phyloP scores from a whole-genome alignment of 2,113 vertebrate species.

The Semnornis frantzii region DNA sequence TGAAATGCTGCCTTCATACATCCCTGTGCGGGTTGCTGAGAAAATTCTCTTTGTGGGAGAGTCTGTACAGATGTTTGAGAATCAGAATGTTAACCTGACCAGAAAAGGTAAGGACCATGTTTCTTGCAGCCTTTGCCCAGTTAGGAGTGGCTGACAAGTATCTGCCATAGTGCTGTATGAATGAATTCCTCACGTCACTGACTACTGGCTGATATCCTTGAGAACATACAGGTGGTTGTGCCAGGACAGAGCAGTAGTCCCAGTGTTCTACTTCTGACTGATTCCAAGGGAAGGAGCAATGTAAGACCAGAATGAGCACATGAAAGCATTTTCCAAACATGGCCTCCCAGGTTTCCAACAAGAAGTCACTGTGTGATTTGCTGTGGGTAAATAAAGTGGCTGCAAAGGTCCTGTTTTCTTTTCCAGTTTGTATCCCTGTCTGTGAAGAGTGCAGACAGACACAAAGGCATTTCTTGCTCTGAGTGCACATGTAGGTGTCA shows the following conservation, averaged over 20 bases:
- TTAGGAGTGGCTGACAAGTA: background rate
- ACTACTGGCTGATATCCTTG: background rate
- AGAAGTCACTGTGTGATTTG: background rate
- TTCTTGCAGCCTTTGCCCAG: background rate
- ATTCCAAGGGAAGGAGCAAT: background rate
- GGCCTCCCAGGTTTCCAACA: background rate
- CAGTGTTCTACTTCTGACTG: background rate
- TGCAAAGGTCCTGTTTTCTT: background rate
- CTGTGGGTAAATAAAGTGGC: background rate
- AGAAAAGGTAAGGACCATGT: constrained; percentile 84
- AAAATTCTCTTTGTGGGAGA: constrained; percentile 99
- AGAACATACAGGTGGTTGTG: background rate
- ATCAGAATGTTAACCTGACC: constrained; percentile 92
- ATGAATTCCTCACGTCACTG: background rate
- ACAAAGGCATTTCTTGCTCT: background rate
- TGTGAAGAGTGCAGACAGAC: background rate
- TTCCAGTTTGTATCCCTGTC: background rate
- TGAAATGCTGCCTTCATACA: constrained; percentile 96
- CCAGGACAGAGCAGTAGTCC: background rate
- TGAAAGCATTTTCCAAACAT: background rate
- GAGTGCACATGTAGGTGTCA: background rate
- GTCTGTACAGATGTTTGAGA: constrained; percentile 99
- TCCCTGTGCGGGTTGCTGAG: constrained; percentile 94
- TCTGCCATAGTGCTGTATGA: background rate
- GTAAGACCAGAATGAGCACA: background rate